Evolutionary conservation across 2,113 vertebrate species (phyloP).

Genomic region (Herpetotheres cachinnans): DNA sequence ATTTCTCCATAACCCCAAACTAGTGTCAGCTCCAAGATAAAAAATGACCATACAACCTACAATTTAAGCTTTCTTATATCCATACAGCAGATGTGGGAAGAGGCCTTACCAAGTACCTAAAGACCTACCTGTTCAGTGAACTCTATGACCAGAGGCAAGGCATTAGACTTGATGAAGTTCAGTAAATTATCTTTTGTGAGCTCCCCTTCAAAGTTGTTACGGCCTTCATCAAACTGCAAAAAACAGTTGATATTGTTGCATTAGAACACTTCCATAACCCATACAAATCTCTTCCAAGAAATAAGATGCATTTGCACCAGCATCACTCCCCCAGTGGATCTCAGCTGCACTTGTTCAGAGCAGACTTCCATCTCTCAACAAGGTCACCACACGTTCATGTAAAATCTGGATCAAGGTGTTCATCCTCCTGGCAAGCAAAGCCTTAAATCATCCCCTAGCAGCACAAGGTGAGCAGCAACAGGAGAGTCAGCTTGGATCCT

Average conservation of each 20-base stretch:
- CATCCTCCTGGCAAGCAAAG: background rate
- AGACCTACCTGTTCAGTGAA: slow-evolving; percentile 93
- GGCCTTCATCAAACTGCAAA: slow-evolving; percentile 93
- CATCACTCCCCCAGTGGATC: background rate
- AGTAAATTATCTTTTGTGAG: slow-evolving; percentile 85
- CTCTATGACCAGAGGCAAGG: slow-evolving; percentile 95
- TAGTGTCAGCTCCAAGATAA: background rate
- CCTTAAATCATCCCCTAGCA: background rate
- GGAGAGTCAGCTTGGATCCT: background rate
- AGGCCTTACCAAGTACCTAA: background rate
- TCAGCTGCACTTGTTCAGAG: background rate
- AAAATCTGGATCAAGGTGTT: background rate
- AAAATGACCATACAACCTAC: accelerated
- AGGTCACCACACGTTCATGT: background rate
- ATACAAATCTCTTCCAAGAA: background rate
- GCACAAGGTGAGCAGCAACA: background rate
- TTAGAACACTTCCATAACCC: background rate
- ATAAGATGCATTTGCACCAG: background rate
- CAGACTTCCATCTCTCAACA: background rate
- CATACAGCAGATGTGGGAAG: accelerated
- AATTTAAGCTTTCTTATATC: background rate
- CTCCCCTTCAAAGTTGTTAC: slow-evolving; percentile 90
- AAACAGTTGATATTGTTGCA: background rate
- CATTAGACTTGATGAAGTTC: slow-evolving; percentile 91
- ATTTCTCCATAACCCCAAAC: background rate